Evolutionary conservation across 1,140 invertebrate species (phyloP), one percentile per base, ranked within the genome.

Genomic region (Amphibalanus amphitrite): DNA sequence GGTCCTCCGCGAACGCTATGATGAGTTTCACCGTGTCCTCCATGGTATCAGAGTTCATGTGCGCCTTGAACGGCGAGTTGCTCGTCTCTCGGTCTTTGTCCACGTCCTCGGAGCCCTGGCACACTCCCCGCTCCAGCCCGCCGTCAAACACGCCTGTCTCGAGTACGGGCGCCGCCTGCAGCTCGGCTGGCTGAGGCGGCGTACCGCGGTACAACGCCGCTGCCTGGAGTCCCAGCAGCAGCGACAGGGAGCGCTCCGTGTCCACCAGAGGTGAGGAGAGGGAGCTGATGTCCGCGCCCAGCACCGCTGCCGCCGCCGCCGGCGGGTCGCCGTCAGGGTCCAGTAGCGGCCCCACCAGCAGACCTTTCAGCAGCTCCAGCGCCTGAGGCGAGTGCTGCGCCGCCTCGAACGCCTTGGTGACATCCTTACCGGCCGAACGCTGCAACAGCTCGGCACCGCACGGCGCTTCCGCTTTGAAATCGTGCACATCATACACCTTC

Each of bases 401-500:
- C 69, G 82, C 82, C 72, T 85, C 84, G 76, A 88, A 84, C 0
- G 84, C 84, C 25, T 82, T 80, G 72, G 84, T 87, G 0, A 84
- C 86, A 80, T 90, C 85, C 82, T 80, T 79, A 69, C 87, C 87
- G 29, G 85, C 73, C 74, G 85, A 83, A 71, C 84, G 83, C 33
- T 85, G 82, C 0, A 90, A 80, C 23, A 83, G 77, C 72, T 89
- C 85, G 73, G 82, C 82, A 0, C 86, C 84, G 75, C 83, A 84
- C 29, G 73, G 75, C 47, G 72, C 73, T 28, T 33, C 73, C 72
- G 70, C 6, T 20, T 86, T 87, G 77, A 92, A 91, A 75, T 93
- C 89, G 75, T 90, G 88, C 0, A 96, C 84, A 78, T 97, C 93
- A 78, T 93, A 97, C 0, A 96, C 92, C 78, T 90, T 89, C 67